Evolutionary conservation across 2,797 vertebrate genomes (phyloP), one percentile per base, ranked within the genome.

Genomic region (Hippopotamyrus pictus): DNA sequence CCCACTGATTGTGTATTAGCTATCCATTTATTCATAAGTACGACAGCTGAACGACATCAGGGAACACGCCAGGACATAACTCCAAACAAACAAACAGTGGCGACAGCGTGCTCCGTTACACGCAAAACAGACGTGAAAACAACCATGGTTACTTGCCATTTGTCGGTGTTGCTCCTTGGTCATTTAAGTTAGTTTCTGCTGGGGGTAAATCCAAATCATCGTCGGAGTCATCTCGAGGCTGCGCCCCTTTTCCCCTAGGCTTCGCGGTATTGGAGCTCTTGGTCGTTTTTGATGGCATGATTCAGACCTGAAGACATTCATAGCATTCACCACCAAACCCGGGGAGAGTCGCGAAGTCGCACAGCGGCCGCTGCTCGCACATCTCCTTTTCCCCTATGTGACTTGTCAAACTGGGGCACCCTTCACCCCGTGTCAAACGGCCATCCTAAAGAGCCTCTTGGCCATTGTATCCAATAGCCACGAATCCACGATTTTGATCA

Each of bases 211-310:
- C 93, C 94, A 94, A 91, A 94, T 96, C 96, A 92, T 96, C 96
- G 90, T 93, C 95, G 88, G 95, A 96, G 90, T 95, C 94, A 95
- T 96, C 94, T 90, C 92, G 95, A 87, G 95, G 93, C 93, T 94
- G 94, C 92, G 96, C 95, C 92, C 95, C 95, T 92, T 94, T 96
- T 93, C 95, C 94, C 95, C 94, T 94, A 69, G 83, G 90, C 92
- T 91, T 96, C 91, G 95, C 96, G 90, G 97, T 97, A 37, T 95
- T 96, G 48, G 97, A 97, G 92, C 93, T 91, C 95, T 98, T 98
- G 91, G 95, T 94, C 91, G 95, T 96, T 95, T 96, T 98, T 88
- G 96, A 95, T 93, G 97, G 96, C 98, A 98, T 97, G 93, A 92
- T 96, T 93, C 92, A 65, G 93, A 95, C 93, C 96, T 96, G 92